These are phyloP conservation scores for Drosophila lacicola DNA, from an alignment of 2,888 invertebrate genomes.

Conservation along the genomic window DNA sequence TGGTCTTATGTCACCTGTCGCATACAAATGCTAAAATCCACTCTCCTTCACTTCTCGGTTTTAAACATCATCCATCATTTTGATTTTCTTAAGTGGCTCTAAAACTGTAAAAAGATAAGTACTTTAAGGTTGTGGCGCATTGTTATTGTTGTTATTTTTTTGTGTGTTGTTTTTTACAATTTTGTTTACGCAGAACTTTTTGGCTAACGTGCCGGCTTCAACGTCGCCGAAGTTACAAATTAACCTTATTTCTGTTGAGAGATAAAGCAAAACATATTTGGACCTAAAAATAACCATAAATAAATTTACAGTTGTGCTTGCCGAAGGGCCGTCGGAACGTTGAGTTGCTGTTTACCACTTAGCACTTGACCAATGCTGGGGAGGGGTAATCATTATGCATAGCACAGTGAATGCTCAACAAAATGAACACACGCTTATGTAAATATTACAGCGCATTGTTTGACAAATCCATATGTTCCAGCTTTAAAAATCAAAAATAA, in stretches of 20 bases:
- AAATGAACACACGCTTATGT: neutral
- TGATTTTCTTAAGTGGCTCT: slow-evolving; percentile 6
- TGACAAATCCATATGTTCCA: no score
- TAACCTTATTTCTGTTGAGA: slow-evolving; percentile 44
- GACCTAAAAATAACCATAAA: slow-evolving; percentile 43
- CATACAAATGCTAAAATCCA: slow-evolving; percentile 4
- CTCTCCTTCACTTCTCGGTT: neutral
- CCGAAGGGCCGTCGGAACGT: slow-evolving; percentile 27
- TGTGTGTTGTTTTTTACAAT: slow-evolving; percentile 52
- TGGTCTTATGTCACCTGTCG: slow-evolving; percentile 13
- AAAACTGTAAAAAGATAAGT: slow-evolving; percentile 49
- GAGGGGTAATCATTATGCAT: neutral
- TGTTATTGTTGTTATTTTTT: slow-evolving; percentile 33
- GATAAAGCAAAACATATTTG: slow-evolving; percentile 41
- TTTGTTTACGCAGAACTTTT: slow-evolving; percentile 58
- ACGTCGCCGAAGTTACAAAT: slow-evolving; percentile 51
- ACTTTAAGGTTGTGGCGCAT: slow-evolving; percentile 16
- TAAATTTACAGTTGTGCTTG: slow-evolving; percentile 35
- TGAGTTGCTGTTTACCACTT: slow-evolving; percentile 42
- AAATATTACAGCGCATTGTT: no score
- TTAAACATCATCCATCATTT: slow-evolving; percentile 7
- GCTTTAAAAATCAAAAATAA: no score
- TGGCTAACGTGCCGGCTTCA: slow-evolving; percentile 63
- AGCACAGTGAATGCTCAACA: slow-evolving; percentile 22
- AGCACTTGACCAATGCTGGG: slow-evolving; percentile 37